Evolutionary conservation across 2,113 vertebrate genomes (phyloP).

Genomic region (Chaenogobius annularis): DNA sequence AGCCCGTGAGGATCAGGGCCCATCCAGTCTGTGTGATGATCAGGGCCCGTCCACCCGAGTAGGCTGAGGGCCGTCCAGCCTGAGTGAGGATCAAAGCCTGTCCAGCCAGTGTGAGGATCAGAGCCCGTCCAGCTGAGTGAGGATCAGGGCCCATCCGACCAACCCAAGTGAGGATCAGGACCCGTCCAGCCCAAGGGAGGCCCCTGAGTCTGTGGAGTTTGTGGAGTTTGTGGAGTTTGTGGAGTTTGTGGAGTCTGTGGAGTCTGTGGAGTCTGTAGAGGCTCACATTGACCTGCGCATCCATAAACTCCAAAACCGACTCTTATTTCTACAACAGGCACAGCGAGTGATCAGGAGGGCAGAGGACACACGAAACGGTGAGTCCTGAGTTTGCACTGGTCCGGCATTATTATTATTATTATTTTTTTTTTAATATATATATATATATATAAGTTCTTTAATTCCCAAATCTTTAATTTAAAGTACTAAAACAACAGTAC

Average conservation of each 20-base stretch:
- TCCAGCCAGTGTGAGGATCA: background rate
- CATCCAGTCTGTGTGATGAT: background rate
- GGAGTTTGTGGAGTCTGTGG: too few relatives aligned
- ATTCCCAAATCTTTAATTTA: too few relatives aligned
- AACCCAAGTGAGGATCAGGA: too few relatives aligned
- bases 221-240: too few relatives aligned
- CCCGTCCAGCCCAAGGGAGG: too few relatives aligned
- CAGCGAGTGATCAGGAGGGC: constrained; percentile 16
- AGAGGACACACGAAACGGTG: background rate
- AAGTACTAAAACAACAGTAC: too few relatives aligned
- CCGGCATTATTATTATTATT: too few relatives aligned
- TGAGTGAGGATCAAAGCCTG: background rate
- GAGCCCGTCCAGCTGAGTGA: too few relatives aligned
- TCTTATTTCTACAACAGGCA: constrained; percentile 28
- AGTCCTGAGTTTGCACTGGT: background rate
- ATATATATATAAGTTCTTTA: too few relatives aligned
- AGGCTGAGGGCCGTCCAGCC: background rate
- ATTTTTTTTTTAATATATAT: too few relatives aligned
- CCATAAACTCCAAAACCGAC: constrained; percentile 49
- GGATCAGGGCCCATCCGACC: too few relatives aligned
- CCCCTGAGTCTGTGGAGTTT: background rate
- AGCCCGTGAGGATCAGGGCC: background rate
- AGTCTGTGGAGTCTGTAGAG: too few relatives aligned
- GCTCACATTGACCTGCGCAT: constrained; percentile 29
- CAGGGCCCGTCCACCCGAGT: background rate